phyloP scores from a whole-genome alignment of 2,888 invertebrate species.

The Acanthacorydalis orientalis region DNA sequence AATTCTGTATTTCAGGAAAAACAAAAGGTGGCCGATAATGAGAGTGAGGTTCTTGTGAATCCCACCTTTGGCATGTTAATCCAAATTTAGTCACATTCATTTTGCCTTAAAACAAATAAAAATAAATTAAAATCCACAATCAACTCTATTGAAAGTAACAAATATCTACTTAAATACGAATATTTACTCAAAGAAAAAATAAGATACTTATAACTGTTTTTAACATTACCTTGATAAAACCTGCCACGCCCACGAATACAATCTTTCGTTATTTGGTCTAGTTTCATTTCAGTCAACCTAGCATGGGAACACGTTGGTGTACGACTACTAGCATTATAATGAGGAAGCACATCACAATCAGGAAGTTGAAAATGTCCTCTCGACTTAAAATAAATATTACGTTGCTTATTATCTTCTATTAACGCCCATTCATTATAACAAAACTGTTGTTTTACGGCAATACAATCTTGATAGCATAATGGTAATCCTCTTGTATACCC shows the following conservation, averaged over 20 bases:
- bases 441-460: conserved; percentile 76
- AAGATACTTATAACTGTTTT: background rate
- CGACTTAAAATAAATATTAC: conserved; percentile 60
- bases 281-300: conserved; percentile 65
- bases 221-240: conserved; percentile 65
- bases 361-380: conserved; percentile 79
- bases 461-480: conserved; percentile 84
- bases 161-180: too few species aligned
- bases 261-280: conserved; percentile 70
- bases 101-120: too few species aligned
- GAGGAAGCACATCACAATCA: conserved; percentile 66
- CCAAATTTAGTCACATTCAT: conserved; percentile 72
- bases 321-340: conserved; percentile 43
- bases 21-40: conserved; percentile 77
- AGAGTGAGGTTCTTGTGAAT: conserved; percentile 68
- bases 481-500: conserved; percentile 56
- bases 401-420: conserved; percentile 72
- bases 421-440: conserved; percentile 89
- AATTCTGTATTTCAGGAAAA: conserved; percentile 75
- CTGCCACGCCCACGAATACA: conserved; percentile 78
- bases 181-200: too few species aligned
- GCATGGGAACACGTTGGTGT: conserved; percentile 64
- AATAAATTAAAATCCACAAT: too few species aligned
- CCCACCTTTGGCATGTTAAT: conserved; percentile 81
- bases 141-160: too few species aligned